These are phyloP conservation scores for Pheosia gnoma DNA, from an alignment of 2,888 invertebrate genomes.

Conservation along the genomic window DNA sequence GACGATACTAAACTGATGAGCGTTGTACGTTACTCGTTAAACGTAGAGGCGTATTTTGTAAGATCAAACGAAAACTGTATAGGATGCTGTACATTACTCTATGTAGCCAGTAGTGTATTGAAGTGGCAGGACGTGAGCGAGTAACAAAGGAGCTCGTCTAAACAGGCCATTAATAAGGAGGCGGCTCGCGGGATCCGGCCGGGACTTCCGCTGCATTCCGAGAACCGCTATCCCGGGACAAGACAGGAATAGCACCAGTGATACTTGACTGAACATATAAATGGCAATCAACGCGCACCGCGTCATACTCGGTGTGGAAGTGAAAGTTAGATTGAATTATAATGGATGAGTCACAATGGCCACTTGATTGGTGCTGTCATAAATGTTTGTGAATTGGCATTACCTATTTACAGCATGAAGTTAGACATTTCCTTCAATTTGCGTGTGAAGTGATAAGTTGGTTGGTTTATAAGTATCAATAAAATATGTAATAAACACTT, in stretches of 20 bases:
- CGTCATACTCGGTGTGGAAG: constrained; percentile 21
- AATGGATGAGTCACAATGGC: neutral
- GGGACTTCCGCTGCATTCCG: constrained; percentile 79
- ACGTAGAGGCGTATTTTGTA: constrained; percentile 17
- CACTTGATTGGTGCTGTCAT: neutral
- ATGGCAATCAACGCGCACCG: constrained; percentile 54
- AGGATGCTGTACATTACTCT: constrained; percentile 36
- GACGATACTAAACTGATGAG: constrained; percentile 30
- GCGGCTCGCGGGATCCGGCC: constrained; percentile 70
- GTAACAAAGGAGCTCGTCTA: constrained; percentile 81
- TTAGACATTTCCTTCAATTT: too few species aligned
- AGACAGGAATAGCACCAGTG: constrained; percentile 76
- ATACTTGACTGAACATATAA: constrained; percentile 56
- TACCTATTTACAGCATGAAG: neutral
- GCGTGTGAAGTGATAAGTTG: too few species aligned
- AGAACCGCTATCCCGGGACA: constrained; percentile 74
- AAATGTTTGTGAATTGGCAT: neutral
- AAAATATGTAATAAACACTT: too few species aligned
- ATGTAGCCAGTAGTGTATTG: constrained; percentile 45
- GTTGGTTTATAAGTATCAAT: too few species aligned
- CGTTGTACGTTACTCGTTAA: constrained; percentile 48
- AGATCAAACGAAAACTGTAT: constrained; percentile 30
- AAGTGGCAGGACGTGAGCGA: constrained; percentile 76
- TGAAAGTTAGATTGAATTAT: constrained; percentile 13
- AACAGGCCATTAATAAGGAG: constrained; percentile 83